Conservation (phyloP, 1,140 invertebrate genomes). For the Megathymus violae region DNA sequence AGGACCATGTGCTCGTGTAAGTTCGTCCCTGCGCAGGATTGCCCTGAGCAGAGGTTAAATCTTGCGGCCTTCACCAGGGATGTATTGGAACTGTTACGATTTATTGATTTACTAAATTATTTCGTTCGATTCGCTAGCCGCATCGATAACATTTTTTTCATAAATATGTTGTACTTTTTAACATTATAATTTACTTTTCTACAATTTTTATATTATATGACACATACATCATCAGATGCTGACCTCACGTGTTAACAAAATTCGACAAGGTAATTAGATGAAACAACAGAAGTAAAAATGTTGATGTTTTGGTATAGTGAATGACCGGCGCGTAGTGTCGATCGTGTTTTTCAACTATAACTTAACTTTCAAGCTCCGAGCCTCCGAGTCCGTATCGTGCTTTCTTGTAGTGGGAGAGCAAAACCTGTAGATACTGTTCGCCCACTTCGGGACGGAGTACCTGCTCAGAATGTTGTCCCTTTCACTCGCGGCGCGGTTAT, state of each 20-base stretch:
- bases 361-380: slow-evolving; percentile 74
- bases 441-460: slow-evolving; percentile 75
- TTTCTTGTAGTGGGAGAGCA: slow-evolving; percentile 80
- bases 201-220: background rate
- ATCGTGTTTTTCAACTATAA: slow-evolving; percentile 71
- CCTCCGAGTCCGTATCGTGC: slow-evolving; percentile 68
- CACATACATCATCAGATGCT: slow-evolving; percentile 1
- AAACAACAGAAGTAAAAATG: slow-evolving; percentile 1
- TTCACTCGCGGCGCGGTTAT: slow-evolving; percentile 55
- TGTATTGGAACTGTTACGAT: slow-evolving; percentile 74
- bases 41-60: slow-evolving; percentile 66
- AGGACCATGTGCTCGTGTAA: slow-evolving; percentile 46
- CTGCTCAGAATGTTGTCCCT: slow-evolving; percentile 68
- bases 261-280: background rate
- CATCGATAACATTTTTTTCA: background rate
- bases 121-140: slow-evolving; percentile 20
- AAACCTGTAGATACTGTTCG: slow-evolving; percentile 83
- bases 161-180: too few relatives aligned
- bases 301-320: slow-evolving; percentile 40
- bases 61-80: slow-evolving; percentile 78
- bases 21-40: slow-evolving; percentile 64
- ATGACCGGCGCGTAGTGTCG: slow-evolving; percentile 49
- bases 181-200: too few relatives aligned
- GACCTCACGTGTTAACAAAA: background rate
- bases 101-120: slow-evolving; percentile 60